Evolutionary conservation across 2,797 vertebrate species (phyloP), one percentile per base, ranked within the genome.

Genomic region (Petrocephalus sullivani): DNA sequence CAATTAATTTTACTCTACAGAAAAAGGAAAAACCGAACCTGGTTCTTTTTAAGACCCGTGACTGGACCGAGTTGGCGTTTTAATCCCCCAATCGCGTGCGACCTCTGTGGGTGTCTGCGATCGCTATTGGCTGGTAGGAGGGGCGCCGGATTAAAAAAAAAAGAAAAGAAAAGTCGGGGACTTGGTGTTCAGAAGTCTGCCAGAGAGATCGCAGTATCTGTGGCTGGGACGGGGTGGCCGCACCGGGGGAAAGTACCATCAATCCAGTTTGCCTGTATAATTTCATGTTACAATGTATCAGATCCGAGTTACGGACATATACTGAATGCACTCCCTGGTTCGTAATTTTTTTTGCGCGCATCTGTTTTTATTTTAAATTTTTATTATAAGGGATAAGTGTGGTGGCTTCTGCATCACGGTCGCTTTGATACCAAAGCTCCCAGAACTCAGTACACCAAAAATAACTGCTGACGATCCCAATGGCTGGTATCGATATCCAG

Each of bases 131-230:
- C 92, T 95, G 92, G 89, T 92, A 92, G 92, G 93, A 93, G 94
- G 93, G 94, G 93, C 94, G 95, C 46, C 96, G 97, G 97, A 96
- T 97, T 96, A 96, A 97, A 98, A 98, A 98, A 91, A 93, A 96
- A 97, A 98, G 98, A 98, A 98, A 91, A 93, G 95, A 94, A 91
- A 90, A 94, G 91, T 95, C 86, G 95, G 95, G 94, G 96, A 97
- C 95, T 96, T 95, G 88, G 94, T 93, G 96, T 95, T 96, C 97
- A 98, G 97, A 96, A 97, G 95, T 95, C 94, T 95, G 97, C 95
- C 96, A 95, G 97, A 95, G 92, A 92, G 96, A 97, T 93, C 96
- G 83, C 93, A 92, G 94, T 91, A 94, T 95, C 93, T 78, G 67
- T 67, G 92, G 92, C 92, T 90, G 91, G 93, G 92, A 89, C 92